phyloP scores from a whole-genome alignment of 2,113 vertebrate genomes.

The Chlorocebus sabaeus region DNA sequence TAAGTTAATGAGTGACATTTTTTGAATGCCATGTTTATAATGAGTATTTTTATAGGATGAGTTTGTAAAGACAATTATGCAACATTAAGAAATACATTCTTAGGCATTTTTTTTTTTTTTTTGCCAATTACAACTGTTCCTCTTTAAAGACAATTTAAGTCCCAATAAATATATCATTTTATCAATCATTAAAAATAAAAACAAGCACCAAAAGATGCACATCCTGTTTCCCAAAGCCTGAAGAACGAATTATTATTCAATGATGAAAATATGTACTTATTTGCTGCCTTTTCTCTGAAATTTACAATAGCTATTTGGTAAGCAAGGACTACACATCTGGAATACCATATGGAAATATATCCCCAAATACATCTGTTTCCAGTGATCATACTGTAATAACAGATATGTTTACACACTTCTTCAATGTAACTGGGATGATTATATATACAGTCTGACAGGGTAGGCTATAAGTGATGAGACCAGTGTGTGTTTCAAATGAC shows the following conservation, averaged over 20 bases:
- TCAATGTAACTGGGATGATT: background rate
- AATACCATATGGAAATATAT: background rate
- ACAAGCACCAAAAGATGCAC: background rate
- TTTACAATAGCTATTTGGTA: conserved; percentile 35
- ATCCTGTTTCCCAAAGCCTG: background rate
- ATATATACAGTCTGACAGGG: background rate
- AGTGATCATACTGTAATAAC: background rate
- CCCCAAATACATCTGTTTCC: background rate
- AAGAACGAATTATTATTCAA: background rate
- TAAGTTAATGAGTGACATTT: conserved; percentile 69
- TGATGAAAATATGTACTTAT: background rate
- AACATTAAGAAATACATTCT: conserved; percentile 57
- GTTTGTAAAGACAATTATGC: conserved; percentile 70
- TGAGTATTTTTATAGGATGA: conserved; percentile 68
- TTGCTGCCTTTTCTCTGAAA: conserved; percentile 11
- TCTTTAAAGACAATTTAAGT: conserved; percentile 53
- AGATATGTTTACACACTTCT: rapidly evolving
- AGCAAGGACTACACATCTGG: conserved; percentile 11
- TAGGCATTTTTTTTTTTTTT: conserved; percentile 33
- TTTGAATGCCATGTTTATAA: conserved; percentile 56
- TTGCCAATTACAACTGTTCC: conserved; percentile 28
- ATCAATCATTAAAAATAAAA: conserved; percentile 39
- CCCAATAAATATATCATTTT: conserved; percentile 22
- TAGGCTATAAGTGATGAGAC: background rate
- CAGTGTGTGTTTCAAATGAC: background rate